Base-by-base conservation (phyloP, 2,797 vertebrate species). In the Tolypeutes matacus region DNA sequence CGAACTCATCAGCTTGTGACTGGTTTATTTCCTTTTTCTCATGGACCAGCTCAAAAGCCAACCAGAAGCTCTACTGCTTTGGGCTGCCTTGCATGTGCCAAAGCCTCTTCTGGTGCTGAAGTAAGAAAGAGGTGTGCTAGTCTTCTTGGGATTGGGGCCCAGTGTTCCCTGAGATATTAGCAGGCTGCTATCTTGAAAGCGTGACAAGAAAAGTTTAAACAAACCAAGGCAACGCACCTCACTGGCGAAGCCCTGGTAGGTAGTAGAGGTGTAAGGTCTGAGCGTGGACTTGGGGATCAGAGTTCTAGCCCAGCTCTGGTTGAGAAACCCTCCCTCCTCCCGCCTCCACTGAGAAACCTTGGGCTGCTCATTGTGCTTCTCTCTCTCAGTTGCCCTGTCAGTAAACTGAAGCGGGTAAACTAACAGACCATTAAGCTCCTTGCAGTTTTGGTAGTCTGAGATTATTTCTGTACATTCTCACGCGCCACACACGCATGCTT, bases 21-120 rank as follows among this genome's bases (percentile, higher is more conserved):
- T 94, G 31, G 18, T 69, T 83, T 65, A 39, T 82, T 94, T 94
- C 76, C 36, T 87, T 23, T 86, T 87, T 82, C 67, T 86, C 53
- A 21, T 82, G 53, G 29, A 29, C 49, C 49, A 73, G 81, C 14
- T 83, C 39, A 62, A 65, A 87, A 83, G 31, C 67, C 49, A 91
- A n/a, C 60, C 42, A 70, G 86, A 82, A 92, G 27, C 34, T 42
- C 78, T 60, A 27, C 46, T 60, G 46, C 25, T 90, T 8, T n/a
- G 34, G 88, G 58, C 60, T 86, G 2, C 65, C 9, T 21, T 34
- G 39, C 29, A n/a, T 60, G 2, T 93, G 27, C 39, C 93, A 76
- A 46, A 76, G 49, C 13, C 21, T 29, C 76, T 70, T 29, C 36
- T 12, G 62, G 36, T 77, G 15, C 31, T 39, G 4, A 51, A 27